Percentiles rank a stretch among this genome's conserved stretches.
Conservation (phyloP, 2,888 invertebrate species). For the Oscheius myriophilus region DNA sequence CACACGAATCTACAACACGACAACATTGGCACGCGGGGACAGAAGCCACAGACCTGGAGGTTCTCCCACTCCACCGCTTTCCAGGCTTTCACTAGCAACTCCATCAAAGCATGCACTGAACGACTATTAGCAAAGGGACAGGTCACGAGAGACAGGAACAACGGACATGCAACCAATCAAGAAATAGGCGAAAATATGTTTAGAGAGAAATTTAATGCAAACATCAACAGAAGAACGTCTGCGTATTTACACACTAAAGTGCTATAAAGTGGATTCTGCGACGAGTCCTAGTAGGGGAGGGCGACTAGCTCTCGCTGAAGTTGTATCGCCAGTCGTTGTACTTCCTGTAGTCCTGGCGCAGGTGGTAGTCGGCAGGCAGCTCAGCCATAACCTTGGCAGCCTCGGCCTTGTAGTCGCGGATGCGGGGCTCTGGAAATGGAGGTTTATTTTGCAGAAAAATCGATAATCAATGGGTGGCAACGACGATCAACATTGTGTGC, state of each 20-base stretch:
- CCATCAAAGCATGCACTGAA: slow-evolving; percentile 28
- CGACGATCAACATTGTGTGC: slow-evolving; percentile 2
- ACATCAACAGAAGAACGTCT: slow-evolving; percentile 12
- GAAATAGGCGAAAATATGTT: slow-evolving; percentile 3
- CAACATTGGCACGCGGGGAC: neutral
- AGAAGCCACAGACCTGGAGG: slow-evolving; percentile 40
- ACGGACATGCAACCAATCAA: slow-evolving; percentile 23
- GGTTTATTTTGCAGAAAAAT: slow-evolving; percentile 10
- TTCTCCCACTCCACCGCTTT: slow-evolving; percentile 51
- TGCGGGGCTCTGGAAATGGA: slow-evolving; percentile 39
- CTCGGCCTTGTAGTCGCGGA: slow-evolving; percentile 69
- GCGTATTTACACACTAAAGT: slow-evolving; percentile 17
- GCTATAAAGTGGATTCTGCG: neutral
- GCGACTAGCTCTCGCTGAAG: slow-evolving; percentile 49
- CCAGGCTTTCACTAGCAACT: slow-evolving; percentile 49
- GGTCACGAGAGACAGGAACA: slow-evolving; percentile 5
- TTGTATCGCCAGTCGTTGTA: slow-evolving; percentile 66
- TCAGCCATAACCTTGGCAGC: slow-evolving; percentile 63
- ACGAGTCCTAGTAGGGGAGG: slow-evolving; percentile 20
- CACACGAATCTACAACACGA: slow-evolving; percentile 41
- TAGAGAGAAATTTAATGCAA: neutral
- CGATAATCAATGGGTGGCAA: slow-evolving; percentile 6
- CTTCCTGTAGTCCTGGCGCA: slow-evolving; percentile 62
- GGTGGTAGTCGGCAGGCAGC: slow-evolving; percentile 60
- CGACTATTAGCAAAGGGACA: neutral